Conservation (phyloP, 1,140 invertebrate species). For the Coptotermes formosanus region DNA sequence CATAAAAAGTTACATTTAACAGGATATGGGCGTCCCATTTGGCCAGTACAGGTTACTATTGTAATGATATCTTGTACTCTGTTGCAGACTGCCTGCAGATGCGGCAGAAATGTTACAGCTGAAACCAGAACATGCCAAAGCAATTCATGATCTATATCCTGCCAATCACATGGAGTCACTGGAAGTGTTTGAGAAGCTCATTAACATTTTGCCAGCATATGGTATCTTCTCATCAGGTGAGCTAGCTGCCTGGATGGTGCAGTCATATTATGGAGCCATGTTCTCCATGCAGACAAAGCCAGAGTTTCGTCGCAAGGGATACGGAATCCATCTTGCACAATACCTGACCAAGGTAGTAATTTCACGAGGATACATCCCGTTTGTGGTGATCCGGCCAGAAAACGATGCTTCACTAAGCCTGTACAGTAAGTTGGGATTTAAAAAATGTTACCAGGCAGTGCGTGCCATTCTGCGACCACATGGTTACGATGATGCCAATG, state of each 20-base stretch:
- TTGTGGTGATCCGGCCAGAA: slow-evolving; percentile 81
- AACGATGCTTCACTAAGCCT: slow-evolving; percentile 78
- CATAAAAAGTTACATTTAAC: too few relatives aligned
- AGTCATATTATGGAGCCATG: slow-evolving; percentile 85
- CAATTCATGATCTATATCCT: slow-evolving; percentile 79
- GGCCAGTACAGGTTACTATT: too few relatives aligned
- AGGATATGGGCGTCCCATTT: too few relatives aligned
- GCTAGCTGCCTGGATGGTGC: slow-evolving; percentile 81
- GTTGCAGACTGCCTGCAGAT: slow-evolving; percentile 50
- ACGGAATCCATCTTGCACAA: slow-evolving; percentile 64
- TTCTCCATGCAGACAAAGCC: slow-evolving; percentile 87
- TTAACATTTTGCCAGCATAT: slow-evolving; percentile 69
- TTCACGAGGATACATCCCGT: slow-evolving; percentile 73
- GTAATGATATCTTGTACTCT: background rate
- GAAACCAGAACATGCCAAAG: slow-evolving; percentile 70
- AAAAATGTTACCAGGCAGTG: slow-evolving; percentile 71
- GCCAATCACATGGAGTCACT: slow-evolving; percentile 81
- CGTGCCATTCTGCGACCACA: slow-evolving; percentile 69
- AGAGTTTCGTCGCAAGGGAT: slow-evolving; percentile 75
- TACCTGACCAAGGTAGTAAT: slow-evolving; percentile 66
- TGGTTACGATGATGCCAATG: slow-evolving; percentile 28
- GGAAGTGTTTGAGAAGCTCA: slow-evolving; percentile 75
- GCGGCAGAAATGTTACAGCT: slow-evolving; percentile 63
- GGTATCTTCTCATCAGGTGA: slow-evolving; percentile 71
- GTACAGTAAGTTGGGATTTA: slow-evolving; percentile 76